Conservation (phyloP, 2,797 vertebrate genomes). For the Centroberyx gerrardi region DNA sequence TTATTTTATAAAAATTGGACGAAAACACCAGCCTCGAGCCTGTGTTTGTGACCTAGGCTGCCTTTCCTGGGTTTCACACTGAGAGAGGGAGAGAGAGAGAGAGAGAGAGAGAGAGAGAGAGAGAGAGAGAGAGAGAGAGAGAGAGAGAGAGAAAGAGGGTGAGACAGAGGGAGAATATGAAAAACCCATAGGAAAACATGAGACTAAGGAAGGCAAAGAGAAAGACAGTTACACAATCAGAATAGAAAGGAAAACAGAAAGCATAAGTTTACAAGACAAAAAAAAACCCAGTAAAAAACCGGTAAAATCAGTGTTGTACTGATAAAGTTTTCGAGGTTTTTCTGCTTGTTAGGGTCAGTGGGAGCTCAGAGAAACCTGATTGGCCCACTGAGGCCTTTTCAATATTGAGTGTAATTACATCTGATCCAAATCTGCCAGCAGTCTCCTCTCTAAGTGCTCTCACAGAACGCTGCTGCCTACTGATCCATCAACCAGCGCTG, state of each 20-base stretch:
- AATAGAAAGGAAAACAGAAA: too few relatives aligned
- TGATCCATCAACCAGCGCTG: constrained; percentile 43
- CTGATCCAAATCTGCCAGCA: constrained; percentile 62
- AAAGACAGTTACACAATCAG: background rate
- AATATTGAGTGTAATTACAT: constrained; percentile 59
- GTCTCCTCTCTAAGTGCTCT: constrained; percentile 70
- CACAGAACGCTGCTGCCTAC: constrained; percentile 49
- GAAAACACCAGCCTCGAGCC: constrained; percentile 81
- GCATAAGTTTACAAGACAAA: background rate
- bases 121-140: constrained; percentile 6
- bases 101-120: constrained; percentile 20
- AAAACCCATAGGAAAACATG: background rate
- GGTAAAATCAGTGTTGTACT: constrained; percentile 14
- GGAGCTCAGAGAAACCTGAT: constrained; percentile 50
- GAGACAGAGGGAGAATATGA: constrained; percentile 12
- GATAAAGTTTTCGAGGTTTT: constrained; percentile 14
- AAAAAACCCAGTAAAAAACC: constrained; percentile 17
- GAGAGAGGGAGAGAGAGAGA: constrained; percentile 7
- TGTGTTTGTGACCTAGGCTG: constrained; percentile 86
- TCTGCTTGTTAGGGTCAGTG: constrained; percentile 51
- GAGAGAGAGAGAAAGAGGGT: background rate
- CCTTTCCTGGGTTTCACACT: constrained; percentile 92
- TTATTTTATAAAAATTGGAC: background rate
- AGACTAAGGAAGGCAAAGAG: background rate
- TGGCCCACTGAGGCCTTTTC: constrained; percentile 55